Evolutionary conservation across 2,113 vertebrate species (phyloP), one percentile per base, ranked within the genome.

Genomic region (Rhinoderma darwinii): DNA sequence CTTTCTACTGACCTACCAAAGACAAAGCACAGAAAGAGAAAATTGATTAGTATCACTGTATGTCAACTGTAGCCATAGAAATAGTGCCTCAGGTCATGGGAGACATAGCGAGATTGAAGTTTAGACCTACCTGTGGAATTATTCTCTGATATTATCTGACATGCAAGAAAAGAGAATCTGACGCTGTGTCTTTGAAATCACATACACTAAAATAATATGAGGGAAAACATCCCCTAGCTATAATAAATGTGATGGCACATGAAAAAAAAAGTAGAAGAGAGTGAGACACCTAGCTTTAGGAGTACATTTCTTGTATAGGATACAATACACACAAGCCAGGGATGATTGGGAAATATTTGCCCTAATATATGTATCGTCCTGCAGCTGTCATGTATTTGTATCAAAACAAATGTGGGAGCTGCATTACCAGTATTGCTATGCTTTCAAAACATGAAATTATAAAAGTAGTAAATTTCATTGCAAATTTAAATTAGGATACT

Each of bases 61-160:
- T 74, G 78, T 66, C 77, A 82, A 73, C 54, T 59, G 66, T 73
- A 61, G 3, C 50, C 54, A 81, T 43, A 80, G 63, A 70, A 82
- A 87, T 79, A 61, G 20, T n/a, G 85, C 85, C 77, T 59, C 3
- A 17, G 76, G 85, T 73, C 66, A 61, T 47, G 66, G 43, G 63
- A 50, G 37, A 82, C 32, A 18, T 75, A 18, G 39, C 11, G 50
- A 43, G 83, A 84, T 59, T 84, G 50, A 76, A 76, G 72, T 59
- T 37, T 63, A 47, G 72, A 44, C 66, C 47, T 87, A 87, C 85
- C 77, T 87, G 85, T 56, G 66, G 66, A 81, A 87, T 82, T 87
- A 81, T 59, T 74, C 27, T 74, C 63, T 87, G 85, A 87, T 87
- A 87, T 87, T 87, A 87, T 87, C 85, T 87, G 66, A 80, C 76